Conservation (phyloP, 2,888 invertebrate species). For the Theristus sp. region DNA sequence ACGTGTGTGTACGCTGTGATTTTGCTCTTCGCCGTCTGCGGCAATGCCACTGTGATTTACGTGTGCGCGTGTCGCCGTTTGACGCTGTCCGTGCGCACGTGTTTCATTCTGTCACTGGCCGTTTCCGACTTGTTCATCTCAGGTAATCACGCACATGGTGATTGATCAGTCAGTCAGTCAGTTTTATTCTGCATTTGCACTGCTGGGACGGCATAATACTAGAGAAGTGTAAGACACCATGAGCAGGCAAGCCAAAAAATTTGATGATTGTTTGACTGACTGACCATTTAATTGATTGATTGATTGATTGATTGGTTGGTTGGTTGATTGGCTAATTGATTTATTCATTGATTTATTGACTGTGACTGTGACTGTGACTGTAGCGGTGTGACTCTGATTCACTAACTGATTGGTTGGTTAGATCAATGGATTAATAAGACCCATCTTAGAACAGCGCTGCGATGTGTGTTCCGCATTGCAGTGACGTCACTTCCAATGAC, state of each 20-base stretch:
- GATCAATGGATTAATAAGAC: not conserved
- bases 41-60: not conserved
- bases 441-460: not conserved
- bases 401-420: not conserved
- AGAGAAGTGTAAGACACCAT: too few relatives aligned
- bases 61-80: not conserved
- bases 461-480: too few relatives aligned
- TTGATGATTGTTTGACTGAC: too few relatives aligned
- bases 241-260: too few relatives aligned
- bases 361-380: too few relatives aligned
- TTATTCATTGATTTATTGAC: too few relatives aligned
- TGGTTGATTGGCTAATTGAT: too few relatives aligned
- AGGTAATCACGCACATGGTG: not conserved
- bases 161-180: too few relatives aligned
- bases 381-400: not conserved
- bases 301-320: too few relatives aligned
- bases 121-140: not conserved
- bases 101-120: not conserved
- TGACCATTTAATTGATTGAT: too few relatives aligned
- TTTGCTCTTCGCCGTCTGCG: not conserved
- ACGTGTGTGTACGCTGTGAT: not conserved
- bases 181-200: too few relatives aligned
- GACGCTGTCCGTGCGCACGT: not conserved
- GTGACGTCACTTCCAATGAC: not conserved
- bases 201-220: too few relatives aligned